Base-by-base conservation (phyloP, 2,888 invertebrate genomes). In the Parochlus steinenii region DNA sequence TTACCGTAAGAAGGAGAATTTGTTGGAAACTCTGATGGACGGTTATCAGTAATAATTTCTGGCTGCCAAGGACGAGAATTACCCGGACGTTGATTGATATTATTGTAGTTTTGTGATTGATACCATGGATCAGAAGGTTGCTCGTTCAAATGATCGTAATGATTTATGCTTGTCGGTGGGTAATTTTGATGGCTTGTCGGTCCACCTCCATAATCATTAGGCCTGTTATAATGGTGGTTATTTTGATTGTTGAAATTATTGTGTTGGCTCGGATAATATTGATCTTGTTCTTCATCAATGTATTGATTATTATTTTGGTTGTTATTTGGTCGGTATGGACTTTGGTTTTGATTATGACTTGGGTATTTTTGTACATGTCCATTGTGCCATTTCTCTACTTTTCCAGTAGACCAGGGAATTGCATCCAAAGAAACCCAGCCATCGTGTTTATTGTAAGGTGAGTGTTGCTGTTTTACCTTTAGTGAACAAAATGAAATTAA, bases 371-470 rank as follows among this genome's bases (percentile, higher is more conserved):
- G 27, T 22, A 12, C 12, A 11, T 19, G 16, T n/a, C n/a, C n/a
- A 24, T 30, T 36, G 10, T 78, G 74, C 81, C 80, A 81, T 53
- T 79, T 80, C 3, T 79, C 76, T 42, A 80, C 74, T 57, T 80
- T 79, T 44, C 79, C 78, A 8, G 75, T 68, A 0, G 79, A 78
- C 80, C 80, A 81, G 1, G 80, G 79, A 4, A 81, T 68, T 4
- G 73, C 78, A 43, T 81, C 80, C 37, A 81, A 53, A 2, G 75
- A 71, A 1, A 81, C 77, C 81, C 81, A 81, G 2, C 78, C 79
- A 37, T 73, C 73, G 46, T 72, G 69, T 43, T 79, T 74, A 38
- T 78, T 41, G n/a, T 40, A 41, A 53, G 37, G 42, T 56, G 55
- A 17, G 28, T 35, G 27, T 33, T 17, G 15, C 29, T 28, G 41